Percentiles rank a stretch among this genome's conserved stretches.
phyloP scores from a whole-genome alignment of 2,113 vertebrate species.

The Globicephala melas region DNA sequence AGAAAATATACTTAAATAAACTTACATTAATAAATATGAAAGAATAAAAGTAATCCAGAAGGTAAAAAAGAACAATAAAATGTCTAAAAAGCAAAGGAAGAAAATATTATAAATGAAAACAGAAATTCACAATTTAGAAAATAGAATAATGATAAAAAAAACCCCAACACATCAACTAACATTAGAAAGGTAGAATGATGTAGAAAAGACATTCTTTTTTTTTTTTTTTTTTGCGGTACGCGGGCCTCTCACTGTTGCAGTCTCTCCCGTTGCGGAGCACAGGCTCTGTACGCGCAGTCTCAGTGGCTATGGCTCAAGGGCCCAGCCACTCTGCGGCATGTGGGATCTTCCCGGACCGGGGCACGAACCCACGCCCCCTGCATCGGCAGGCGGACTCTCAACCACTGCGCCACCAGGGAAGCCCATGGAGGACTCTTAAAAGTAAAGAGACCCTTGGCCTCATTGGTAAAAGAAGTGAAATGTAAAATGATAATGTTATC shows the following conservation, averaged over 20 bases:
- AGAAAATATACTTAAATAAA: neutral
- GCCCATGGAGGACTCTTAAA: neutral
- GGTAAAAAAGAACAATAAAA: neutral
- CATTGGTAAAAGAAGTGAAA: neutral
- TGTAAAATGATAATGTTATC: neutral
- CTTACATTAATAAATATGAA: neutral
- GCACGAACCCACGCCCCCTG: no score
- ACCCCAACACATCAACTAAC: neutral
- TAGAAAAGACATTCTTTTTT: neutral
- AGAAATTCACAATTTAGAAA: neutral
- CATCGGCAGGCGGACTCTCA: no score
- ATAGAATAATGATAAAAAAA: neutral
- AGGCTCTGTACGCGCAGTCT: no score
- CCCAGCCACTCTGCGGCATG: no score
- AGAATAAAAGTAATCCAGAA: neutral
- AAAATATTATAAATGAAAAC: neutral
- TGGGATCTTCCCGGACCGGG: no score
- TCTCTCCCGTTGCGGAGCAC: no score
- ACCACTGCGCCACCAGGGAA: no score
- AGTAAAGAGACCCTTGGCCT: neutral
- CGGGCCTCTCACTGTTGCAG: no score
- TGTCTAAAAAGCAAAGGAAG: neutral
- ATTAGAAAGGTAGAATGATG: neutral
- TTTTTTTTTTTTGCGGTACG: no score
- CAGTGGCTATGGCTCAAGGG: no score